phyloP scores from a whole-genome alignment of 2,797 vertebrate species.

The Chelidonichthys spinosus region DNA sequence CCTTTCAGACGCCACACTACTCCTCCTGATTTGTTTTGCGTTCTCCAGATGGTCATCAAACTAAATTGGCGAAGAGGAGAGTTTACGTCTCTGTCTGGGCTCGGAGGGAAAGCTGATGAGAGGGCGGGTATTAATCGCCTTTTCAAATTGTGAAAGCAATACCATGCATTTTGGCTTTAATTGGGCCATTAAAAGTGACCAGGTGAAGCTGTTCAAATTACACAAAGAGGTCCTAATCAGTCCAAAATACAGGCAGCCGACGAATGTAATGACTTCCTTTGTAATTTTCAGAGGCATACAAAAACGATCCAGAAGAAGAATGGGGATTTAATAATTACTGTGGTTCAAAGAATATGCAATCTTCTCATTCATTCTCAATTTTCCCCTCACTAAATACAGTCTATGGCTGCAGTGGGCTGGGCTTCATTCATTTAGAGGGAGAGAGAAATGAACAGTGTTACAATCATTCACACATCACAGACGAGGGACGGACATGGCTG shows the following conservation, averaged over 20 bases:
- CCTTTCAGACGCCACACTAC: constrained; percentile 41
- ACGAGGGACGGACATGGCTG: neutral
- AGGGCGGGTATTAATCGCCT: neutral
- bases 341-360: neutral
- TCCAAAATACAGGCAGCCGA: constrained; percentile 23
- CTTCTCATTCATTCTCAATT: constrained; percentile 6
- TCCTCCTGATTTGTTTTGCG: constrained; percentile 67
- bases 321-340: constrained; percentile 21
- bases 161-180: constrained; percentile 17
- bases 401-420: neutral
- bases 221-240: constrained; percentile 36
- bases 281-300: constrained; percentile 12
- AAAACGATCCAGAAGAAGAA: constrained; percentile 17
- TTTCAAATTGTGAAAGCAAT: constrained; percentile 30
- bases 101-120: neutral
- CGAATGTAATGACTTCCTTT: constrained; percentile 23
- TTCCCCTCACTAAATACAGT: neutral
- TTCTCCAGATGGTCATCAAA: constrained; percentile 54
- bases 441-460: neutral
- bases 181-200: constrained; percentile 18
- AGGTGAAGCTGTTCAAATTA: constrained; percentile 27
- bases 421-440: neutral
- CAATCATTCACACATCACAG: neutral
- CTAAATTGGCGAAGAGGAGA: constrained; percentile 22
- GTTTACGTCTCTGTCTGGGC: neutral